Base-by-base conservation (phyloP, 2,797 vertebrate genomes). In the Dendrocincla tyrannina region DNA sequence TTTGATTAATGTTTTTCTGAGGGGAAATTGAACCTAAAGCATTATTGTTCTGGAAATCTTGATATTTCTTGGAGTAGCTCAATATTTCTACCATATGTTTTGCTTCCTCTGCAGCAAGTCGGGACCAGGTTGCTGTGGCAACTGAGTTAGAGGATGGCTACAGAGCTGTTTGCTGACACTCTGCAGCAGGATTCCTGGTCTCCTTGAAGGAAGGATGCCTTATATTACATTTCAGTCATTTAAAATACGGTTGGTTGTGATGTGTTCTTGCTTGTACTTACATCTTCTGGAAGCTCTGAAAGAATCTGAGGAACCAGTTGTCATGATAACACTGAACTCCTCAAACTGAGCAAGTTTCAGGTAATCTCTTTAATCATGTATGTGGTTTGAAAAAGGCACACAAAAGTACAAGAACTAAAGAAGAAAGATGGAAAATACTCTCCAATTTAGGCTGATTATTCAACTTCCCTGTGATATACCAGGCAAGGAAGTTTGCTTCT, bases 71-170 rank as follows among this genome's bases (percentile, higher is more conserved):
- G 66, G 84, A 93, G 77, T 35, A 91, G 89, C 24, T 62, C 30
- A 75, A 4, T 77, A 93, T 93, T 66, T 46, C 74, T 93, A 74
- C 90, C 81, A 75, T 96, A 94, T 70, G 90, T 90, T 97, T 96
- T 72, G 30, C 17, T 95, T 95, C 85, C 85, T 83, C 93, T 90
- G 70, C 85, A 92, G 68, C 78, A 75, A 95, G 67, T 53, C 77
- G 50, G 67, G 79, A 80, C 41, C 37, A 28, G 35, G 97, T 97
- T 97, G 68, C 94, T 89, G 95, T 93, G 85, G 91, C 39, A 97
- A 97, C 96, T 33, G 67, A 85, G 41, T 33, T 88, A 32, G 74
- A 62, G 84, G 76, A 59, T 47, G 76, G 59, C 68, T 91, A 62
- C 28, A 69, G 85, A 96, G 88, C 66, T 41, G 83, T 73, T 93